These are phyloP conservation scores for Synergus japonicus DNA, from an alignment of 2,888 invertebrate genomes.

Conservation along the genomic window DNA sequence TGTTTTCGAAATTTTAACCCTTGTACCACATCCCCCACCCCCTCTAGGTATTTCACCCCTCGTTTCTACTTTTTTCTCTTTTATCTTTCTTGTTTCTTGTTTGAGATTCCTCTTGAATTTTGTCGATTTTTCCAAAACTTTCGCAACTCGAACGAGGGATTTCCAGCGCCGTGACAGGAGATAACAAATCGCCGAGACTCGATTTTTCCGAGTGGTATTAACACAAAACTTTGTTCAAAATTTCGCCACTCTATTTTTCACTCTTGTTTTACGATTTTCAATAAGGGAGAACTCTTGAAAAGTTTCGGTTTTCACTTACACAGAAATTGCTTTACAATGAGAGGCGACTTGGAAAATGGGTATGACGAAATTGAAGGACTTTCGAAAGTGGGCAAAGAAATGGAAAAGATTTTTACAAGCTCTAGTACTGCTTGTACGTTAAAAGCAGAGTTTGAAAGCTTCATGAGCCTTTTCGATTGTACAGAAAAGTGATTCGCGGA, in stretches of 20 bases:
- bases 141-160: constrained; percentile 20
- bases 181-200: not conserved
- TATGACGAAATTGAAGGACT: not conserved
- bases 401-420: not conserved
- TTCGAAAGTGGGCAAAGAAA: not conserved
- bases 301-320: not conserved
- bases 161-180: constrained; percentile 10
- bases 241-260: not conserved
- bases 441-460: not conserved
- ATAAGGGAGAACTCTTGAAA: not conserved
- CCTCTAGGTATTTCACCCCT: not conserved
- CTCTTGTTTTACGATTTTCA: not conserved
- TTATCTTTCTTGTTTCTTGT: not conserved
- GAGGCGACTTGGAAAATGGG: too few species aligned
- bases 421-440: not conserved
- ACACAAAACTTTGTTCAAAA: not conserved
- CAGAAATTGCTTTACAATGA: not conserved
- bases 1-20: not conserved
- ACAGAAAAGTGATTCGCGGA: constrained; percentile 11
- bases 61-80: not conserved
- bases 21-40: not conserved
- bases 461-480: not conserved
- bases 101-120: not conserved
- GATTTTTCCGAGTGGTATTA: not conserved
- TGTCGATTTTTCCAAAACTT: not conserved